Evolutionary conservation across 2,797 vertebrate species (phyloP).

Genomic region (Sphaeramia orbicularis): DNA sequence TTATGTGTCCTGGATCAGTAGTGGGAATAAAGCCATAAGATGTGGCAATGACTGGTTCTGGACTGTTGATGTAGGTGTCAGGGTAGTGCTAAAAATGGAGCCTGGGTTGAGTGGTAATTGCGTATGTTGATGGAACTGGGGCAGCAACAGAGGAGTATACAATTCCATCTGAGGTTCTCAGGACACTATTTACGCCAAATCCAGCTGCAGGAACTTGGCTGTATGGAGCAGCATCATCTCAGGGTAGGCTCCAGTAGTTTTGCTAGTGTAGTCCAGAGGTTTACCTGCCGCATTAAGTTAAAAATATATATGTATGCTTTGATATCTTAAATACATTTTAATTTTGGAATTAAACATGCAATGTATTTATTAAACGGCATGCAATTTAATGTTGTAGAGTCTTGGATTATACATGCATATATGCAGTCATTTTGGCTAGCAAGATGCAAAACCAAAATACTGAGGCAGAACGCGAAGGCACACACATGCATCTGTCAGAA

Average conservation of each 20-base stretch:
- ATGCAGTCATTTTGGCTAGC: slow-evolving; percentile 88
- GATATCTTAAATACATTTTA: slow-evolving; percentile 68
- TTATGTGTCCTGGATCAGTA: slow-evolving; percentile 85
- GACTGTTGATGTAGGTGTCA: slow-evolving; percentile 79
- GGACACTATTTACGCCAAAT: slow-evolving; percentile 89
- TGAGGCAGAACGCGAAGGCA: slow-evolving; percentile 94
- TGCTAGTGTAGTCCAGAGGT: slow-evolving; percentile 97
- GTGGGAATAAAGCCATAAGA: slow-evolving; percentile 90
- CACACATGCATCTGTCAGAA: slow-evolving; percentile 94
- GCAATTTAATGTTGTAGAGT: slow-evolving; percentile 80
- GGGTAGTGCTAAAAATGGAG: slow-evolving; percentile 91
- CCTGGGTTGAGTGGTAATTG: slow-evolving; percentile 98
- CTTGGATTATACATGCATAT: slow-evolving; percentile 89
- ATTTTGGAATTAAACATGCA: slow-evolving; percentile 19
- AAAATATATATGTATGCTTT: slow-evolving; percentile 64
- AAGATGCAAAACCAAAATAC: slow-evolving; percentile 91
- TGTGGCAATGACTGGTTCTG: slow-evolving; percentile 88
- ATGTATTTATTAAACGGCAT: slow-evolving; percentile 76
- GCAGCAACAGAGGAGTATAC: slow-evolving; percentile 95
- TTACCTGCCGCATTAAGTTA: slow-evolving; percentile 94
- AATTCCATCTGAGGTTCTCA: slow-evolving; percentile 94
- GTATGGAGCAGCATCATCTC: slow-evolving; percentile 89
- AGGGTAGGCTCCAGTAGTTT: slow-evolving; percentile 89
- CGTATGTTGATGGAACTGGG: slow-evolving; percentile 93
- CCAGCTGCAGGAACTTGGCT: slow-evolving; percentile 89